Conservation (phyloP, 2,888 invertebrate species). For the Luperina testacea region DNA sequence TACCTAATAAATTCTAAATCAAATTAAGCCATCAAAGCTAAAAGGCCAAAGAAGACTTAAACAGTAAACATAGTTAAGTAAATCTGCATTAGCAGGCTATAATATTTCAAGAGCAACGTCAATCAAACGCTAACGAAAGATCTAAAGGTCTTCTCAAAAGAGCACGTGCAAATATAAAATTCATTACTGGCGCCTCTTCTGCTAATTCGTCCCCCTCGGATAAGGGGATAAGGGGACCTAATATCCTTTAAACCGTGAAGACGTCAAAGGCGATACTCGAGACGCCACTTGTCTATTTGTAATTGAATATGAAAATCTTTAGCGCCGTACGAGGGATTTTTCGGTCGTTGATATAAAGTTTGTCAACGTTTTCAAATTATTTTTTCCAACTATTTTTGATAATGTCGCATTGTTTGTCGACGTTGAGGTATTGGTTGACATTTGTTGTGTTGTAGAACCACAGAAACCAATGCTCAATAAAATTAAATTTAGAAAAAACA, state of each 20-base stretch:
- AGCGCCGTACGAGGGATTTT: slow-evolving; percentile 75
- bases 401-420: background rate
- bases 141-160: slow-evolving; percentile 66
- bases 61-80: slow-evolving; percentile 41
- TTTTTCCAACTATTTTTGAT: background rate
- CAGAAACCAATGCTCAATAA: background rate
- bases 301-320: slow-evolving; percentile 90
- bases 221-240: slow-evolving; percentile 75
- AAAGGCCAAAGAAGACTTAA: slow-evolving; percentile 11
- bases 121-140: slow-evolving; percentile 70
- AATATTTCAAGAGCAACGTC: slow-evolving; percentile 65
- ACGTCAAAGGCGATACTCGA: slow-evolving; percentile 87
- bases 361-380: background rate
- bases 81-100: slow-evolving; percentile 59
- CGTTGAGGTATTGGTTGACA: background rate
- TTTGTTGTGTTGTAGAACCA: background rate
- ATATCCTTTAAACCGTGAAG: slow-evolving; percentile 85
- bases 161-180: slow-evolving; percentile 78
- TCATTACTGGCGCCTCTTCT: slow-evolving; percentile 78
- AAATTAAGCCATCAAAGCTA: slow-evolving; percentile 27
- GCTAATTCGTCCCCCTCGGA: slow-evolving; percentile 78
- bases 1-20: background rate
- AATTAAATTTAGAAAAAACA: background rate
- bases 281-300: slow-evolving; percentile 89
- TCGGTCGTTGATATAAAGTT: slow-evolving; percentile 65